Evolutionary conservation across 2,888 invertebrate species (phyloP).

Genomic region (Chrysodeixis includens): DNA sequence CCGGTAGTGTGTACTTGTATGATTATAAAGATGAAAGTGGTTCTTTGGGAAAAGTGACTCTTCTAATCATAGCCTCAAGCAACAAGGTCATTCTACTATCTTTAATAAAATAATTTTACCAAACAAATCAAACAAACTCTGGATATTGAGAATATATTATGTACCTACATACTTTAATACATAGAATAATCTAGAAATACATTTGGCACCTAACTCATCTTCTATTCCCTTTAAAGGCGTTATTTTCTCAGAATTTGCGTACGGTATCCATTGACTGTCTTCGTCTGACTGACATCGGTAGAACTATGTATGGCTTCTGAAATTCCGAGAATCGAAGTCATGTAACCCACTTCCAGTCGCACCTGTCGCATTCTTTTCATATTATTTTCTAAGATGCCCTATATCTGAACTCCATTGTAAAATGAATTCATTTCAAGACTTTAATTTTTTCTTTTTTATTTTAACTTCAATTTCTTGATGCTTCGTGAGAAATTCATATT

Average conservation of each 20-base stretch:
- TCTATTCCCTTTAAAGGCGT: background rate
- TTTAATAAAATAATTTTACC: background rate
- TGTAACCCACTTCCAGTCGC: constrained; percentile 4
- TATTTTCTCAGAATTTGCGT: background rate
- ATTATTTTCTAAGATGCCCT: background rate
- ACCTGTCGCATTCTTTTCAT: constrained; percentile 1
- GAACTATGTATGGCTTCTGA: background rate
- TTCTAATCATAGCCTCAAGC: background rate
- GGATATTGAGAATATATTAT: background rate
- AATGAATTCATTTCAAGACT: background rate
- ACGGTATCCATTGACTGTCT: background rate
- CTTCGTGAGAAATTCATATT: background rate
- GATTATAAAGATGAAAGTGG: background rate
- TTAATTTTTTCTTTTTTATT: background rate
- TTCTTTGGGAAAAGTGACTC: background rate
- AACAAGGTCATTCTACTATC: background rate
- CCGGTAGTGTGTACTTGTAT: background rate
- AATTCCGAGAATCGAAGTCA: constrained; percentile 5
- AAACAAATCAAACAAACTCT: background rate
- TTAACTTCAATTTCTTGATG: background rate
- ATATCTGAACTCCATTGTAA: background rate
- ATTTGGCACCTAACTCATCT: background rate
- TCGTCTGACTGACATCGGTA: background rate
- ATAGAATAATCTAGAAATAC: background rate
- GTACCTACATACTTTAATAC: background rate